Evolutionary conservation across 2,797 vertebrate genomes (phyloP), one percentile per base, ranked within the genome.

Genomic region (Diceros bicornis): DNA sequence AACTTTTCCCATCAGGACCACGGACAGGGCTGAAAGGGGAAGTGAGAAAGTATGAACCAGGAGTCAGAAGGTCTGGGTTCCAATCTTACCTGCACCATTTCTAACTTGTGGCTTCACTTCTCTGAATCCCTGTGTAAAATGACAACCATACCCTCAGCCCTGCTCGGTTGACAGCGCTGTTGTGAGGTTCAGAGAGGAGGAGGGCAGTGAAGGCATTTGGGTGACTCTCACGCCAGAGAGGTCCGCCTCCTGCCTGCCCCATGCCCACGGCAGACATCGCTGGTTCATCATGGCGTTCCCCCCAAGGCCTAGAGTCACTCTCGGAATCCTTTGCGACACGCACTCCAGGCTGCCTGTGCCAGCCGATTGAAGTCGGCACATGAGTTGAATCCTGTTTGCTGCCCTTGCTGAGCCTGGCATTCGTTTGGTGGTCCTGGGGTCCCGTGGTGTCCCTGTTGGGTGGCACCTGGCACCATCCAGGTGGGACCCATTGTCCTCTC

Each of bases 361-460:
- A 1, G 7, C 37, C 21, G 23, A 1, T 34, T 32, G 7, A 27
- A 27, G 3, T 11, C n/a, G 34, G 7, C 16, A 0, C 6, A 4
- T 11, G 34, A 23, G 29, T 7, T 8, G 27, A 64, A 64, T 50
- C 59, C 77, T 14, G 0, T 47, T 44, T 34, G 16, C 84, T 41
- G 57, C 55, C 85, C 25, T 2, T 5, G 23, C 29, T 37, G 59
- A 44, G 29, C 44, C 57, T 0, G 6, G 68, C 1, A 1, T 66
- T 27, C 3, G 0, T 20, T 5, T 14, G 21, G 13, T 25, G 66
- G 41, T 44, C 75, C 57, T 1, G 44, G 84, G 55, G 18, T 18
- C 44, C 1, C 7, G 44, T 52, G 52, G 16, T 1, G 0, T 7
- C 11, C 1, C 7, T 3, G 29, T 7, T 7, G 44, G 21, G 34